Evolutionary conservation across 35 echinoderm and acorn worm species (phyloP).

Genomic region (Anneissia japonica): DNA sequence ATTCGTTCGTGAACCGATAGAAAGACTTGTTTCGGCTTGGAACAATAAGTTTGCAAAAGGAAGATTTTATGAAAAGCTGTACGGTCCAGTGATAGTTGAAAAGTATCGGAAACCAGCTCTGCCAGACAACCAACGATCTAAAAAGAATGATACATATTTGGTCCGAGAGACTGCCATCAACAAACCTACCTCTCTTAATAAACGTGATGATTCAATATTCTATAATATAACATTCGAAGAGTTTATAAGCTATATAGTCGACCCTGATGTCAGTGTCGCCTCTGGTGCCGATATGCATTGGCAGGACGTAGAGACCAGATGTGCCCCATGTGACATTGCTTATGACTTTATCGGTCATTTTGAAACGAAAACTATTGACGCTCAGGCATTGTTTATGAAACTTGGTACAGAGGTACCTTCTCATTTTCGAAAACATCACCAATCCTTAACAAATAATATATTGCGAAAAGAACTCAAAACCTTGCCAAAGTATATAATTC

Average conservation of each 20-base stretch:
- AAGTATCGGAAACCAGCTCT: neutral
- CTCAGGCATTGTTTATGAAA: neutral
- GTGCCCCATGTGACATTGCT: neutral
- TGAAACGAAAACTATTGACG: neutral
- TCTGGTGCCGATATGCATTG: neutral
- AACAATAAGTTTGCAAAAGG: neutral
- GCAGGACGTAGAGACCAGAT: neutral
- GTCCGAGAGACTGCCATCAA: neutral
- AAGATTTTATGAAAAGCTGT: neutral
- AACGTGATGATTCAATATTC: neutral
- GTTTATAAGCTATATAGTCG: neutral
- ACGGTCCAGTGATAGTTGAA: neutral
- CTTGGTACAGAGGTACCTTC: neutral
- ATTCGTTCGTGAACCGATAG: neutral
- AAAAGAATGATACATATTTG: too few species aligned
- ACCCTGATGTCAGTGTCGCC: neutral
- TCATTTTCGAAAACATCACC: neutral
- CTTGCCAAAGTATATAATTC: neutral
- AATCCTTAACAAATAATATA: neutral
- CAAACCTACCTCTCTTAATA: neutral
- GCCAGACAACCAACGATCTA: neutral
- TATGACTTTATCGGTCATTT: neutral
- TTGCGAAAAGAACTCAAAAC: neutral
- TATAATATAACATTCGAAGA: neutral
- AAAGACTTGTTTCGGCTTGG: neutral